Evolutionary conservation across 2,888 invertebrate genomes (phyloP).

Genomic region (Cantharis rufa): DNA sequence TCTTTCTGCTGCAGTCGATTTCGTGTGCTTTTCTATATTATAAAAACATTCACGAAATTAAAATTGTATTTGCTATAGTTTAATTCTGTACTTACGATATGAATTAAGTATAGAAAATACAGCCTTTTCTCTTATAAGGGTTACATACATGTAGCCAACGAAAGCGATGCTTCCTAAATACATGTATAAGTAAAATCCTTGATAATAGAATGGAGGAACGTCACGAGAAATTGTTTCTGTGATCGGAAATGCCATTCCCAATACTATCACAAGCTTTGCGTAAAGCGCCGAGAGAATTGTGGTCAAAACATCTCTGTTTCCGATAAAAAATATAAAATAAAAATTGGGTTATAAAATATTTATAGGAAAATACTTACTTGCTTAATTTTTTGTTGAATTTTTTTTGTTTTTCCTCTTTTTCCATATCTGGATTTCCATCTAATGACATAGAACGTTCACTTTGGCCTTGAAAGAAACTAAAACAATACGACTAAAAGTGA

Average conservation of each 20-base stretch:
- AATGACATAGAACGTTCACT: conserved; percentile 39
- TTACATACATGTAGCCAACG: conserved; percentile 71
- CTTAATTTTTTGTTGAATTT: conserved; percentile 55
- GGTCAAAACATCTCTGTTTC: conserved; percentile 69
- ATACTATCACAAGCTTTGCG: conserved; percentile 80
- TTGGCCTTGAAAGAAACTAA: conserved; percentile 39
- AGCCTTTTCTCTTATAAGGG: conserved; percentile 63
- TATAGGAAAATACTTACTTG: conserved; percentile 52
- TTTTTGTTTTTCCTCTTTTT: conserved; percentile 46
- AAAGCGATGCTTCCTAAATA: conserved; percentile 78
- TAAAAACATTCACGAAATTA: background rate
- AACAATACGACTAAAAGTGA: conserved; percentile 6
- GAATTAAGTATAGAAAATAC: conserved; percentile 56
- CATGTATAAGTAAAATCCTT: conserved; percentile 84
- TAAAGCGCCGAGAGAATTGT: conserved; percentile 80
- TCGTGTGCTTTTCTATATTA: background rate
- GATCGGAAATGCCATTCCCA: conserved; percentile 84
- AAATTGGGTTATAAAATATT: background rate
- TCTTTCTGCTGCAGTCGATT: background rate
- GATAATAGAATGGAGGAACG: conserved; percentile 75
- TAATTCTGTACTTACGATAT: conserved; percentile 26
- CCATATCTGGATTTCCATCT: conserved; percentile 18
- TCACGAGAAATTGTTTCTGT: conserved; percentile 82
- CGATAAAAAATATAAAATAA: conserved; percentile 35
- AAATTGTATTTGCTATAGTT: background rate